Base-by-base conservation (phyloP, 1,140 invertebrate genomes). In the Megathymus violae region DNA sequence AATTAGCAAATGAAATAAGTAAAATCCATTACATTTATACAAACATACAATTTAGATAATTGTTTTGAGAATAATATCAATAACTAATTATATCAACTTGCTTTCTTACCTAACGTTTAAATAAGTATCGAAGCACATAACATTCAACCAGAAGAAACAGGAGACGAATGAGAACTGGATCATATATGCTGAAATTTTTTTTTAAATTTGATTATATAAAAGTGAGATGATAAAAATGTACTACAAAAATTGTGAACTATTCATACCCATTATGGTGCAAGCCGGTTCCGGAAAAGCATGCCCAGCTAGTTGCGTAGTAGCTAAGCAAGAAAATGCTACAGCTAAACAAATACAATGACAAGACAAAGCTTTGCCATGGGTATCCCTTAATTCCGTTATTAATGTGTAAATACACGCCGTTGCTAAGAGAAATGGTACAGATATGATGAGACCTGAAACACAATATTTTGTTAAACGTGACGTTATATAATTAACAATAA, bases 141-240 rank as follows among this genome's bases (percentile, higher is more conserved):
- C 92, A 65, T 93, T 93, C 74, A 95, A 93, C 95, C 95, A 96
- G 67, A 93, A 94, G 77, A 95, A 95, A 62, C 94, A 94, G 1
- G 93, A 91, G 4, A 95, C 82, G 75, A 95, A 94, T 52, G 94
- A 95, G 73, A 94, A 95, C 76, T 95, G 95, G 52, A 94, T 92
- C 27, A 92, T 79, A 16, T 94, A 90, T 0, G 93, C 94, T 88
- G 93, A 56, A 92, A 92, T 40, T 80, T 31, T 1, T 11, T 36
- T 36, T 11, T 80, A 82, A 48, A 44, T 60, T 2, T 2, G 40
- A n/a, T 36, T 10, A 27, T 15, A 40, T 9, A 15, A 44, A 5
- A 17, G 2, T 36, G 19, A 7, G 14, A 11, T 44, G 6, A 50
- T 13, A 16, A 27, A 34, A 34, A 25, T 41, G 19, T 16, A 61